A percentile compares a stretch with the other conserved stretches of the same genome.
Conservation (phyloP, 2,113 vertebrate genomes). For the Hyaena hyaena region DNA sequence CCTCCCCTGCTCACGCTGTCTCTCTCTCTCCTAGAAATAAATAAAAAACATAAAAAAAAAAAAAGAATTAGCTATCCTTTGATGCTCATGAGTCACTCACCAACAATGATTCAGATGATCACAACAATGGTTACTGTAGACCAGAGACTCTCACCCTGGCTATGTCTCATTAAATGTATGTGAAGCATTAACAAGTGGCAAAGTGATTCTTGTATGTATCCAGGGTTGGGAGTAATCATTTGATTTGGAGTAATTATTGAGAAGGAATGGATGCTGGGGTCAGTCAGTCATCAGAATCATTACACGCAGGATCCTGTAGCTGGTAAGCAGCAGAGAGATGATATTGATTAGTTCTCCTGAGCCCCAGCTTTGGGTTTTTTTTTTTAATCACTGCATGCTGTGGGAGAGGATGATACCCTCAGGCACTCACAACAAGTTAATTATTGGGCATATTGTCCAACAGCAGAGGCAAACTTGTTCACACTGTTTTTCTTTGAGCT, state of each 20-base stretch:
- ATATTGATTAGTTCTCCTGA: slow-evolving; percentile 15
- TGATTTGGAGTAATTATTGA: slow-evolving; percentile 10
- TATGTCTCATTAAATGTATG: neutral
- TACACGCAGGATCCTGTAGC: neutral
- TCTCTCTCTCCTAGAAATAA: too few relatives aligned
- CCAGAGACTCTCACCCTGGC: neutral
- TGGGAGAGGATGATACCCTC: slow-evolving; percentile 11
- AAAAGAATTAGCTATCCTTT: neutral
- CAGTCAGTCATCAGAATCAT: slow-evolving; percentile 27
- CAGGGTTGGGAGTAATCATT: neutral
- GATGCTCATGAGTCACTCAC: neutral
- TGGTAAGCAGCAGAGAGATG: slow-evolving; percentile 11
- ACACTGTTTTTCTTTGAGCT: slow-evolving; percentile 68
- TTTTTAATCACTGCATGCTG: neutral
- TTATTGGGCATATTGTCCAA: slow-evolving; percentile 75
- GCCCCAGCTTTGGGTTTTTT: neutral
- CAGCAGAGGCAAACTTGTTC: slow-evolving; percentile 71
- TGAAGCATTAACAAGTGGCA: slow-evolving; percentile 37
- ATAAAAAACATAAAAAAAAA: too few relatives aligned
- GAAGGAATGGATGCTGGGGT: neutral
- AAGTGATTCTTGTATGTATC: neutral
- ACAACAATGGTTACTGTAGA: neutral
- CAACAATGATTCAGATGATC: neutral
- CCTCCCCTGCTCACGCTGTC: too few relatives aligned
- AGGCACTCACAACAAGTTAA: slow-evolving; percentile 72